Conservation (phyloP, 2,797 vertebrate species). For the Lagocephalus sceleratus region DNA sequence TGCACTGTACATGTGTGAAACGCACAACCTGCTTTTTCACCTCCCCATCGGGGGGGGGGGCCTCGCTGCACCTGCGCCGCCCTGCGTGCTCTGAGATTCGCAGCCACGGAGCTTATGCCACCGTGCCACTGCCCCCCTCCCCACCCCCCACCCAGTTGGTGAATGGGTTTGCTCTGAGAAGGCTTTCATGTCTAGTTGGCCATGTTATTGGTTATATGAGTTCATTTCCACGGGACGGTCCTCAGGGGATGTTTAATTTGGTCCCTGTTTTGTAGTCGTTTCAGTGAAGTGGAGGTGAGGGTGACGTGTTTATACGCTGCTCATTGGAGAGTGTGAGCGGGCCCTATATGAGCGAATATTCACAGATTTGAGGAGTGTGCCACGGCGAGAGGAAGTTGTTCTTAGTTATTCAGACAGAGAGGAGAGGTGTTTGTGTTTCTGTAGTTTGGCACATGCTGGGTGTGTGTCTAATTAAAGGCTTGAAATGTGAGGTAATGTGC, state of each 20-base stretch:
- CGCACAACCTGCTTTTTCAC: slow-evolving; percentile 10
- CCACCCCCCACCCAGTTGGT: too few relatives aligned
- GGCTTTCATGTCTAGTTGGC: slow-evolving; percentile 58
- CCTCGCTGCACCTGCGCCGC: slow-evolving; percentile 39
- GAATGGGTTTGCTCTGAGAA: slow-evolving; percentile 45
- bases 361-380: not conserved
- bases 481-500: slow-evolving; percentile 29
- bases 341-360: slow-evolving; percentile 13
- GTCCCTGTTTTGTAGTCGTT: slow-evolving; percentile 40
- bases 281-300: slow-evolving; percentile 57
- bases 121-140: slow-evolving; percentile 35
- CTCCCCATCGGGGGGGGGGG: slow-evolving; percentile 6
- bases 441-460: slow-evolving; percentile 10
- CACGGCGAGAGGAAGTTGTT: slow-evolving; percentile 18
- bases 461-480: slow-evolving; percentile 34
- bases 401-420: slow-evolving; percentile 7
- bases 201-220: slow-evolving; percentile 66
- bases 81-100: not conserved
- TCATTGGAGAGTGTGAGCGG: slow-evolving; percentile 42
- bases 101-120: slow-evolving; percentile 15
- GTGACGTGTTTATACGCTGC: slow-evolving; percentile 51
- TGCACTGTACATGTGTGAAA: slow-evolving; percentile 8
- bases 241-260: slow-evolving; percentile 69
- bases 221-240: slow-evolving; percentile 60
- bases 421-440: slow-evolving; percentile 6